These are phyloP conservation scores for Drosophila fungiperda DNA, from an alignment of 2,888 invertebrate genomes.

Conservation along the genomic window DNA sequence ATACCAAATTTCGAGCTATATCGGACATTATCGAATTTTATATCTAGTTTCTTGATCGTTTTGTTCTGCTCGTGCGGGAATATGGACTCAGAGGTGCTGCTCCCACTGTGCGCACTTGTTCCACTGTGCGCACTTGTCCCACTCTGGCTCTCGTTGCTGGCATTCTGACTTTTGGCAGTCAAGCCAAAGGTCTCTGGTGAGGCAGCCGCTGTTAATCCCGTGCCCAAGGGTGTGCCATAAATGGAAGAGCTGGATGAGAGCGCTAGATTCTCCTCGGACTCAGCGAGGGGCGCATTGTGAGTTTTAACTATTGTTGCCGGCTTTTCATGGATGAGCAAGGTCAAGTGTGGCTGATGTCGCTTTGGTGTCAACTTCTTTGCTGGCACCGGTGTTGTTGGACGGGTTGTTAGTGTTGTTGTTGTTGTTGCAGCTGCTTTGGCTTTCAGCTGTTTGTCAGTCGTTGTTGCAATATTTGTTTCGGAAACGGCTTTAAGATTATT, in stretches of 20 bases:
- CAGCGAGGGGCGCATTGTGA: conserved; percentile 50
- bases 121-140: conserved; percentile 15
- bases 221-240: conserved; percentile 58
- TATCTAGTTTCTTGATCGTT: conserved; percentile 77
- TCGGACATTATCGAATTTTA: conserved; percentile 81
- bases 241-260: conserved; percentile 53
- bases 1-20: conserved; percentile 79
- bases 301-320: conserved; percentile 21
- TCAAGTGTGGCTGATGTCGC: conserved; percentile 60
- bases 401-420: conserved; percentile 27
- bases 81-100: conserved; percentile 56
- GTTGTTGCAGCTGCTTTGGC: conserved; percentile 6
- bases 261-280: conserved; percentile 44
- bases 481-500: conserved; percentile 51
- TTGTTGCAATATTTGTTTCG: conserved; percentile 42
- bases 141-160: conserved; percentile 9
- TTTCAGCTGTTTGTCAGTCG: conserved; percentile 18
- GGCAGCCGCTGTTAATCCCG: conserved; percentile 17
- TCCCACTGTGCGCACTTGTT: conserved; percentile 10
- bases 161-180: conserved; percentile 27
- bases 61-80: conserved; percentile 74
- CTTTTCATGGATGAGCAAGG: conserved; percentile 49
- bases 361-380: conserved; percentile 56
- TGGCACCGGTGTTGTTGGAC: conserved; percentile 68
- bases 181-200: conserved; percentile 27